Conservation (phyloP, 2,113 vertebrate species). For the Tachysurus fulvidraco region DNA sequence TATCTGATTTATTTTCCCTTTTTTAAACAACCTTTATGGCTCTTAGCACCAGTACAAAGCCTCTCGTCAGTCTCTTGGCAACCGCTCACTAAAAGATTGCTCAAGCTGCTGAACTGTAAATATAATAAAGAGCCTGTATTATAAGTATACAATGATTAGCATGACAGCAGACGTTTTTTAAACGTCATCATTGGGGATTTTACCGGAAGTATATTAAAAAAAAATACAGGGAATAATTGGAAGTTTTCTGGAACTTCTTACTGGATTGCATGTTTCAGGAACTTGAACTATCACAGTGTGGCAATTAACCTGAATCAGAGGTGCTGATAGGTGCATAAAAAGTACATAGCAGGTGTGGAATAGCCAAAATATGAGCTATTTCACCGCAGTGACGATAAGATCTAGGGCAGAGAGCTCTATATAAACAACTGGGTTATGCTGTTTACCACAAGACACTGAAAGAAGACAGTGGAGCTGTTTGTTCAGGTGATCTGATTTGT, state of each 20-base stretch:
- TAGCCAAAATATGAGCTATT: slow-evolving; percentile 26
- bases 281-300: neutral
- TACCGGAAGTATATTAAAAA: slow-evolving; percentile 18
- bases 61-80: neutral
- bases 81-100: neutral
- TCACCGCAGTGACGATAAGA: slow-evolving; percentile 44
- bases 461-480: neutral
- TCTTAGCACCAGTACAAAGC: neutral
- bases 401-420: slow-evolving; percentile 35
- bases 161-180: neutral
- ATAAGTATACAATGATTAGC: neutral
- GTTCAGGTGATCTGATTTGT: slow-evolving; percentile 4
- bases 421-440: slow-evolving; percentile 24
- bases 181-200: slow-evolving; percentile 29
- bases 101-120: slow-evolving; percentile 24
- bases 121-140: slow-evolving; percentile 26
- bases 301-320: slow-evolving; percentile 35
- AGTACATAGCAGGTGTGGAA: slow-evolving; percentile 41
- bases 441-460: neutral
- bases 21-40: neutral
- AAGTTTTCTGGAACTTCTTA: neutral
- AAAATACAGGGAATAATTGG: neutral
- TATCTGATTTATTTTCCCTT: neutral
- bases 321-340: neutral
- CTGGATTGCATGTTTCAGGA: slow-evolving; percentile 5